A percentile compares a stretch with the other conserved stretches of the same genome.
Conservation (phyloP, 2,888 invertebrate species). For the Embidobia sp. region DNA sequence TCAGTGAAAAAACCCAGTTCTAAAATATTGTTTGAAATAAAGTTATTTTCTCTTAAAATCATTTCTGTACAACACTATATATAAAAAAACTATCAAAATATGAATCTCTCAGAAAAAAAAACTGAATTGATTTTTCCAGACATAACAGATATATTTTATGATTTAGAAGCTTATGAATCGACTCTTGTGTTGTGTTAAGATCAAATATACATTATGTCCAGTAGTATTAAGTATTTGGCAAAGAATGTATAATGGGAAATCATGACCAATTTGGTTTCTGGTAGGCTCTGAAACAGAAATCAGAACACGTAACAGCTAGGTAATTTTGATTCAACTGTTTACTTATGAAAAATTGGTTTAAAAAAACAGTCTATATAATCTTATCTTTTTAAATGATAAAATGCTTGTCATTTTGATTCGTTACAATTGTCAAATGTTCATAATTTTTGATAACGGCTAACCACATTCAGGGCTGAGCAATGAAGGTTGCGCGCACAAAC, state of each 20-base stretch:
- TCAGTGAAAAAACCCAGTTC: no score
- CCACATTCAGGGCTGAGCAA: constrained; percentile 80
- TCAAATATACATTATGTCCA: constrained; percentile 18
- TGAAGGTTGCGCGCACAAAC: constrained; percentile 79
- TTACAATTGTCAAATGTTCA: constrained; percentile 67
- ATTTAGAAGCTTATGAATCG: background rate
- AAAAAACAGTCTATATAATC: no score
- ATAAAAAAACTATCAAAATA: no score
- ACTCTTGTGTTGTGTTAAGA: constrained; percentile 12
- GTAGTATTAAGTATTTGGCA: constrained; percentile 28
- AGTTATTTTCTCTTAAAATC: no score
- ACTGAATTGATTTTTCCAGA: constrained; percentile 19
- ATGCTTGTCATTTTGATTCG: constrained; percentile 52
- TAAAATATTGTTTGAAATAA: no score
- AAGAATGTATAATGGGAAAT: constrained; percentile 59
- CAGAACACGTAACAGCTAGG: constrained; percentile 79
- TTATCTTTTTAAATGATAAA: constrained; percentile 10
- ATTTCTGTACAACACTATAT: no score
- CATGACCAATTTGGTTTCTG: constrained; percentile 77
- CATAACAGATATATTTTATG: background rate
- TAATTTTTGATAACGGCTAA: constrained; percentile 76
- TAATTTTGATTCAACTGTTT: constrained; percentile 57
- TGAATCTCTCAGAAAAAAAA: no score
- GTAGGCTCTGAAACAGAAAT: constrained; percentile 82
- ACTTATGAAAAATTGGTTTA: constrained; percentile 3